Evolutionary conservation across 2,113 vertebrate genomes (phyloP).

Genomic region (Ageneiosus marmoratus): DNA sequence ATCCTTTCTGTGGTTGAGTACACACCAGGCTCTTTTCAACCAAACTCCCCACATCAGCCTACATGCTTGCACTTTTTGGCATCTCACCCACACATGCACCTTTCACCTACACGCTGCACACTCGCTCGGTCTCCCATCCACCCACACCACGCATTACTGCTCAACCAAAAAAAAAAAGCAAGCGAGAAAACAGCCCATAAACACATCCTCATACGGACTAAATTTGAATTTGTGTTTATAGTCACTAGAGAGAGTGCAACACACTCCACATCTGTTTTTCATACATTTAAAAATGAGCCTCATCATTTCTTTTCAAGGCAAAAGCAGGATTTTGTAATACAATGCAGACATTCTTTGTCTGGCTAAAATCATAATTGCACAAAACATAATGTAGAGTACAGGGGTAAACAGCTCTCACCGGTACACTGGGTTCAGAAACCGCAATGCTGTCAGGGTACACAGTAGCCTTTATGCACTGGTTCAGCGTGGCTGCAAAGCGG

Average conservation of each 20-base stretch:
- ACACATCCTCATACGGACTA: constrained; percentile 15
- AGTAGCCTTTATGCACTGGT: constrained; percentile 83
- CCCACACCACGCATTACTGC: constrained; percentile 36
- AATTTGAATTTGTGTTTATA: constrained; percentile 18
- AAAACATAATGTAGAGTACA: neutral
- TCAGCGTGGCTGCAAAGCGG: constrained; percentile 84
- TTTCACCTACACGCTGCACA: constrained; percentile 23
- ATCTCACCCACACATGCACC: constrained; percentile 54
- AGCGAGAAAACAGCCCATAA: constrained; percentile 12
- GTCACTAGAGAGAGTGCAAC: constrained; percentile 30
- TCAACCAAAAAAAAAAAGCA: constrained; percentile 40
- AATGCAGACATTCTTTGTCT: neutral
- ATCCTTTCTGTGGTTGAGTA: constrained; percentile 14
- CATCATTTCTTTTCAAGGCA: neutral
- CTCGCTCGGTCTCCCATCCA: constrained; percentile 4
- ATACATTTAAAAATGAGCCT: constrained; percentile 2
- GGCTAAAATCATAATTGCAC: neutral
- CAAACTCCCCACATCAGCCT: constrained; percentile 65
- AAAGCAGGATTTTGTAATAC: neutral
- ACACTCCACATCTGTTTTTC: constrained; percentile 16
- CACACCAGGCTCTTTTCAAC: constrained; percentile 52
- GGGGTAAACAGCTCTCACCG: constrained; percentile 70
- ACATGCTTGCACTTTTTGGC: constrained; percentile 69
- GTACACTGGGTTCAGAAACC: constrained; percentile 87
- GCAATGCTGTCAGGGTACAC: constrained; percentile 94